These are phyloP conservation scores for Hapalemur alaotrensis DNA, from an alignment of 2,797 vertebrate genomes.

Conservation along the genomic window DNA sequence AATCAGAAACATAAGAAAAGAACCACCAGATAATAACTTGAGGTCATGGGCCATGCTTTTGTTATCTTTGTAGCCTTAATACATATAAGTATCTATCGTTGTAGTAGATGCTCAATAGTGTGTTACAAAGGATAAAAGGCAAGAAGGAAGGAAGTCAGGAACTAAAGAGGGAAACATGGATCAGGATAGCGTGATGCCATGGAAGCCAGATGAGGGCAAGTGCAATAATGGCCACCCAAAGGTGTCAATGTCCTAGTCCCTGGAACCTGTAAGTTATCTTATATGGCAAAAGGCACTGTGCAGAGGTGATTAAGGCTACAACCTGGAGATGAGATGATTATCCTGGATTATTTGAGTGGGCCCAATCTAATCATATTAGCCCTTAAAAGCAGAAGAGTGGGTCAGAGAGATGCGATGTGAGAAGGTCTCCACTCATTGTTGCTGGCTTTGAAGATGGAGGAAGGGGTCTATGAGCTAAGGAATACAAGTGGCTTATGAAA, in stretches of 20 bases:
- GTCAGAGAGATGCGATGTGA: not conserved
- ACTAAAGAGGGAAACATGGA: not conserved
- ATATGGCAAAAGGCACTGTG: not conserved
- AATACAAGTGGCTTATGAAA: not conserved
- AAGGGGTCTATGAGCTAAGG: not conserved
- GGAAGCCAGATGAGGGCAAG: not conserved
- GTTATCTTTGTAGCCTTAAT: not conserved
- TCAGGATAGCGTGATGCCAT: not conserved
- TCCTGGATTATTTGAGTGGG: not conserved
- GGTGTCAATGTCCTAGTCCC: not conserved
- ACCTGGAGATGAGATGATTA: not conserved
- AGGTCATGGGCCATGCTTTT: not conserved
- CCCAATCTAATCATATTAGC: not conserved
- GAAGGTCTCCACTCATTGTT: not conserved
- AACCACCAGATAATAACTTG: not conserved
- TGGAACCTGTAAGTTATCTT: not conserved
- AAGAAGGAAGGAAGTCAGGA: not conserved
- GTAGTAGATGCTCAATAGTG: not conserved
- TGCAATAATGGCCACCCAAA: not conserved
- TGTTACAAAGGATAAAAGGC: not conserved
- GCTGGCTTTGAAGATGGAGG: not conserved
- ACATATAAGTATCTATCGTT: not conserved
- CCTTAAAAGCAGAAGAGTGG: not conserved
- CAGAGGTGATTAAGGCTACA: not conserved
- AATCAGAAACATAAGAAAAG: not conserved